Percentiles rank a stretch among this genome's conserved stretches.
Conservation (phyloP, 2,888 invertebrate genomes). For the Tenthredo notha region DNA sequence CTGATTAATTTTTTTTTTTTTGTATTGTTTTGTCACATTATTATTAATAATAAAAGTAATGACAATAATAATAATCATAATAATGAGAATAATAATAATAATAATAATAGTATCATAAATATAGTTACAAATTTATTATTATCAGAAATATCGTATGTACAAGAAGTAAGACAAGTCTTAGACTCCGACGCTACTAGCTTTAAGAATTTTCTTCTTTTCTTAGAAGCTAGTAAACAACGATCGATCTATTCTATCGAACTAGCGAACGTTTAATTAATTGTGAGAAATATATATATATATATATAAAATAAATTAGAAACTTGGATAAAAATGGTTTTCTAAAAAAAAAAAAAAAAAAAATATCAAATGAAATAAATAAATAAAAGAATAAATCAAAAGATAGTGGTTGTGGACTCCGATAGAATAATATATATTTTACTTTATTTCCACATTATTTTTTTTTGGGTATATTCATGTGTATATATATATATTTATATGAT, state of each 20-base stretch:
- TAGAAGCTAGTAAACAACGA: conserved; percentile 28
- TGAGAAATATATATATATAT: neutral
- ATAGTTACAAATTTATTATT: conserved; percentile 44
- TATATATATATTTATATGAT: conserved; percentile 56
- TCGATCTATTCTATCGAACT: conserved; percentile 5
- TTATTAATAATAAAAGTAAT: conserved; percentile 24
- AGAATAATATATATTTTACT: conserved; percentile 63
- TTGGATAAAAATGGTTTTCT: neutral
- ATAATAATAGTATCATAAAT: conserved; percentile 45
- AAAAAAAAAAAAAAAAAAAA: conserved; percentile 54
- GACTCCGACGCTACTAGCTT: conserved; percentile 7
- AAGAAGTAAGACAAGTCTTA: conserved; percentile 64
- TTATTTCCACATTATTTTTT: conserved; percentile 65
- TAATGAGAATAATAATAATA: conserved; percentile 19
- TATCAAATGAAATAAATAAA: too few species aligned
- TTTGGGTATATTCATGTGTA: neutral
- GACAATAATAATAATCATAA: conserved; percentile 23
- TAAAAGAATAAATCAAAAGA: conserved; percentile 57
- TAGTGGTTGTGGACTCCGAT: conserved; percentile 65
- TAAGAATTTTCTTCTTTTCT: neutral
- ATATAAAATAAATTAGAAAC: neutral
- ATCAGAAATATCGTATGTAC: conserved; percentile 52
- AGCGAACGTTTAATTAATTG: neutral
- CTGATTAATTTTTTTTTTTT: neutral
- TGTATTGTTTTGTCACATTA: neutral